Evolutionary conservation across 2,113 vertebrate genomes (phyloP).

Genomic region (Ascaphus truei): DNA sequence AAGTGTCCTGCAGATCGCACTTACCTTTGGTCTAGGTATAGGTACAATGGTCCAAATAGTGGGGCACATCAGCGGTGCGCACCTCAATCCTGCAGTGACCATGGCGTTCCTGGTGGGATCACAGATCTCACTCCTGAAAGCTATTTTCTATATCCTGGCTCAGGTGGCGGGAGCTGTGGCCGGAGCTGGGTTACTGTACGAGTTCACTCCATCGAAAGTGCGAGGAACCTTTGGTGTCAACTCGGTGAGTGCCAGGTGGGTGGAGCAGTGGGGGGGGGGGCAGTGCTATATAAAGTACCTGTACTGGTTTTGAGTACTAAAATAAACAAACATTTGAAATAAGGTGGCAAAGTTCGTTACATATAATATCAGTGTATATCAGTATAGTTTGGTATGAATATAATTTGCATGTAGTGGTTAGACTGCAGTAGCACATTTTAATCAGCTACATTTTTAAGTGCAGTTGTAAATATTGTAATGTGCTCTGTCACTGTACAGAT

Average conservation of each 20-base stretch:
- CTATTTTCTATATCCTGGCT: slow-evolving; percentile 20
- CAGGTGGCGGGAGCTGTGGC: slow-evolving; percentile 36
- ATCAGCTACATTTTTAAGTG: neutral
- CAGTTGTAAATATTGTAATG: neutral
- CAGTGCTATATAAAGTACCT: neutral
- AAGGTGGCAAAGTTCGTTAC: no score
- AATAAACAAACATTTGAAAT: no score
- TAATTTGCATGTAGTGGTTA: no score
- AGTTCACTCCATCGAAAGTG: slow-evolving; percentile 20
- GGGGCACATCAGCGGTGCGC: slow-evolving; percentile 35
- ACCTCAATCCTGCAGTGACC: slow-evolving; percentile 39
- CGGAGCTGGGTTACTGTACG: slow-evolving; percentile 37
- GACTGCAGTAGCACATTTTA: no score
- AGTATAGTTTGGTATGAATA: no score
- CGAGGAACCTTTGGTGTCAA: slow-evolving; percentile 35
- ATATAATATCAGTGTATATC: no score
- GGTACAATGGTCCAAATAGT: slow-evolving; percentile 23
- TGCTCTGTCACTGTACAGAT: no score
- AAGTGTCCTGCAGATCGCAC: slow-evolving; percentile 25
- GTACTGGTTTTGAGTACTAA: neutral
- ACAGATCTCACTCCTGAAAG: slow-evolving; percentile 23
- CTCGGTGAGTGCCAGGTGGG: slow-evolving; percentile 18
- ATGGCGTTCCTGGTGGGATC: slow-evolving; percentile 23
- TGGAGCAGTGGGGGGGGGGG: neutral
- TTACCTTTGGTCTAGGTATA: slow-evolving; percentile 37